Percentiles rank a stretch among this genome's conserved stretches.
Evolutionary conservation across 1,140 invertebrate genomes (phyloP).

Genomic region (Coptotermes formosanus): DNA sequence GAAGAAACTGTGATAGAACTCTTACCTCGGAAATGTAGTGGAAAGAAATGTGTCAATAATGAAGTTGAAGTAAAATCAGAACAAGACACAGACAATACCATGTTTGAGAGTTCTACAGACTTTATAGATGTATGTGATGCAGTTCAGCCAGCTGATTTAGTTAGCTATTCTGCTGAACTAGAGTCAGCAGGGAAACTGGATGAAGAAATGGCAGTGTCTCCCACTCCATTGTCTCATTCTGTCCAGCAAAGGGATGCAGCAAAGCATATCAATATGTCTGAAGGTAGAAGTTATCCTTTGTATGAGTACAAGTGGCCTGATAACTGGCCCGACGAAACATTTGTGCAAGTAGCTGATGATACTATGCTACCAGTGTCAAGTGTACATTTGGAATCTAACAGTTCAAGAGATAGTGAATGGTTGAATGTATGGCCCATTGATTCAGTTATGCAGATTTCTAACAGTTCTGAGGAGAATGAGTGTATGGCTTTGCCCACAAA

Average conservation of each 20-base stretch:
- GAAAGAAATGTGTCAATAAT: background rate
- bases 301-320: background rate
- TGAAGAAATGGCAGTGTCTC: background rate
- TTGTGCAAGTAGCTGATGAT: background rate
- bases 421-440: background rate
- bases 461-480: background rate
- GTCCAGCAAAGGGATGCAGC: background rate
- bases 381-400: background rate
- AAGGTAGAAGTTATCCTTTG: background rate
- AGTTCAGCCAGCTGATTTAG: background rate
- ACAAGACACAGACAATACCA: background rate
- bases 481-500: background rate
- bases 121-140: background rate
- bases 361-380: background rate
- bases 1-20: constrained; percentile 21
- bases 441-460: no score
- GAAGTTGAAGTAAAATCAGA: background rate
- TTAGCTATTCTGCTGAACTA: background rate
- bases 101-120: background rate
- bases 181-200: background rate
- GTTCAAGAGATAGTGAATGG: background rate
- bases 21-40: background rate
- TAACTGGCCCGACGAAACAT: background rate
- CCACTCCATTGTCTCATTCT: background rate
- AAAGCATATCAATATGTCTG: background rate